Percentiles rank a stretch among this genome's conserved stretches.
phyloP scores from a whole-genome alignment of 2,888 invertebrate genomes.

The Caenorhabditis auriculariae region DNA sequence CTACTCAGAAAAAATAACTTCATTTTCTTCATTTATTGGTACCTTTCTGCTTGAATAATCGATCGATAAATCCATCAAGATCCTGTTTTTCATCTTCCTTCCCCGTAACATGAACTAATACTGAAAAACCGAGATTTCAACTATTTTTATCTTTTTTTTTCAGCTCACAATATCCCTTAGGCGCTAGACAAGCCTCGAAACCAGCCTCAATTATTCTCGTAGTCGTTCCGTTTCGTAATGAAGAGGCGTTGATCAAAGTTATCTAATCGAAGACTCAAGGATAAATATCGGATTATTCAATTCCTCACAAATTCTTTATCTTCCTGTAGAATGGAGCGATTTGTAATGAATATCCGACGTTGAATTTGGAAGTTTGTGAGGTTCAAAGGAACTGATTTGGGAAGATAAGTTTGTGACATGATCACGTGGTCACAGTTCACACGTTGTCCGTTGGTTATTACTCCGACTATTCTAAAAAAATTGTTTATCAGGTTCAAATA shows the following conservation, averaged over 20 bases:
- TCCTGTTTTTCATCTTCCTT: constrained; percentile 1
- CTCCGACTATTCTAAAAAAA: constrained; percentile 46
- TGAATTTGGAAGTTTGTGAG: constrained; percentile 7
- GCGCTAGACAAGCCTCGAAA: constrained; percentile 35
- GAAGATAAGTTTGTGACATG: constrained; percentile 29
- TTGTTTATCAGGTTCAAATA: neutral
- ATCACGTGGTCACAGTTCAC: constrained; percentile 43
- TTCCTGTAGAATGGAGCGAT: constrained; percentile 23
- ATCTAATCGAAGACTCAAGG: constrained; percentile 17
- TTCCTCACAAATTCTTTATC: constrained; percentile 43
- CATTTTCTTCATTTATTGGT: neutral
- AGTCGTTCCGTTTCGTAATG: too few species aligned
- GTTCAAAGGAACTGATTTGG: constrained; percentile 11
- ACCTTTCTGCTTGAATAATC: constrained; percentile 14
- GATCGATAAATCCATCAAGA: constrained; percentile 6
- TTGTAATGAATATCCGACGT: constrained; percentile 33
- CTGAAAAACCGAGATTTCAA: constrained; percentile 4
- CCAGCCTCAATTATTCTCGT: constrained; percentile 36
- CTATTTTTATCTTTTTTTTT: neutral
- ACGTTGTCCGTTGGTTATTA: constrained; percentile 52
- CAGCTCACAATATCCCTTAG: constrained; percentile 45
- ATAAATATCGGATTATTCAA: constrained; percentile 8
- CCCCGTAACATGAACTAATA: constrained; percentile 29
- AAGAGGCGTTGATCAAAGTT: too few species aligned
- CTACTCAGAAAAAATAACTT: neutral